Evolutionary conservation across 2,797 vertebrate genomes (phyloP).

Genomic region (Cygnus olor): DNA sequence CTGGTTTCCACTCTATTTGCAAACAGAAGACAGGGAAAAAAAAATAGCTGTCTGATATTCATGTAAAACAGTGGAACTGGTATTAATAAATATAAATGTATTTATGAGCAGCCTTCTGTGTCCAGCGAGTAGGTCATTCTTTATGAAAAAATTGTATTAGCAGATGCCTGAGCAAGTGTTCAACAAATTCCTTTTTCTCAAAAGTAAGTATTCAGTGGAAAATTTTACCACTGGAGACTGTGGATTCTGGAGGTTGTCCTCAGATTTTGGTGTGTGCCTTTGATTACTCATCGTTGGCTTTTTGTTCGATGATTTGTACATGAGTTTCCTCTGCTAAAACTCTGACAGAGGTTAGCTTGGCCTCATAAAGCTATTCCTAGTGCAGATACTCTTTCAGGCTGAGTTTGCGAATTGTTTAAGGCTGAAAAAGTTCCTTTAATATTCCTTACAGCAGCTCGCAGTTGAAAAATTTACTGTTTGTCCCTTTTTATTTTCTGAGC

Average conservation of each 20-base stretch:
- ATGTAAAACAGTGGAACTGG: conserved; percentile 22
- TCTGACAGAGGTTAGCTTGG: neutral
- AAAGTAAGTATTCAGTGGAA: conserved; percentile 66
- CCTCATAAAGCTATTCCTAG: neutral
- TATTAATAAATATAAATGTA: conserved; percentile 37
- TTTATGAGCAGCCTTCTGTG: conserved; percentile 49
- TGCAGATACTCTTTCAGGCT: conserved; percentile 31
- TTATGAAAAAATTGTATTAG: neutral
- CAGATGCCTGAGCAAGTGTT: conserved; percentile 56
- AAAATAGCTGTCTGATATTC: neutral
- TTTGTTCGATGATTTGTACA: conserved; percentile 40
- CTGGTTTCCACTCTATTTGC: conserved; percentile 42
- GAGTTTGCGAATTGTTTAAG: conserved; percentile 51
- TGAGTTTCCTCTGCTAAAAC: conserved; percentile 8
- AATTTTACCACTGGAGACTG: conserved; percentile 32
- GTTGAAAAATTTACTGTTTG: conserved; percentile 41
- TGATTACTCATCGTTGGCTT: conserved; percentile 66
- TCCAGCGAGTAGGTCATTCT: neutral
- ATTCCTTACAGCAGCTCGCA: neutral
- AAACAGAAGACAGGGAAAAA: neutral
- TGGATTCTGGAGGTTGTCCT: conserved; percentile 62
- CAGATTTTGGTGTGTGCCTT: neutral
- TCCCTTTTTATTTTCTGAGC: conserved; percentile 26
- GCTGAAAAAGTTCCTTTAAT: conserved; percentile 13
- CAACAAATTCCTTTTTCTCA: conserved; percentile 59